Percentiles rank a stretch among this genome's conserved stretches.
phyloP scores from a whole-genome alignment of 1,140 invertebrate genomes.

The fruit fly (Drosophila melanogaster) region DNA sequence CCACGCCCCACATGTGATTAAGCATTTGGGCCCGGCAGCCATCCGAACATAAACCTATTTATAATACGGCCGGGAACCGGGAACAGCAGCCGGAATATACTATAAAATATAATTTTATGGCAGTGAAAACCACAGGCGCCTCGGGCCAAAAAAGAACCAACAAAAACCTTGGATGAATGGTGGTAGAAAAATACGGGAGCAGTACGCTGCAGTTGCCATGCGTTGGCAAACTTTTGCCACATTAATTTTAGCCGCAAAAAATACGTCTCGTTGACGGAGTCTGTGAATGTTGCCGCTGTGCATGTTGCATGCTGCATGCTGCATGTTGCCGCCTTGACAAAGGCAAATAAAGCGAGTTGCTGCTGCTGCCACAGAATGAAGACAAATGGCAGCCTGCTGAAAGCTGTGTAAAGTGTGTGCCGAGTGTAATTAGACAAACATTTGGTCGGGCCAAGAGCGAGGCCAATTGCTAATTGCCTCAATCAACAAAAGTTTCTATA shows the following conservation, averaged over 20 bases:
- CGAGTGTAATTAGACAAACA: slow-evolving; percentile 79
- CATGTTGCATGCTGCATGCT: slow-evolving; percentile 46
- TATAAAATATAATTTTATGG: slow-evolving; percentile 76
- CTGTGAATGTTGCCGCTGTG: slow-evolving; percentile 49
- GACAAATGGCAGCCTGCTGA: slow-evolving; percentile 78
- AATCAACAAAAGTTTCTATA: slow-evolving; percentile 67
- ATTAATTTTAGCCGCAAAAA: slow-evolving; percentile 70
- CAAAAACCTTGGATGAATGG: slow-evolving; percentile 33
- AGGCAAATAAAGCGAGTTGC: slow-evolving; percentile 66
- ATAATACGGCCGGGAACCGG: slow-evolving; percentile 39
- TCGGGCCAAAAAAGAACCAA: slow-evolving; percentile 40
- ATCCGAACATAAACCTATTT: slow-evolving; percentile 61
- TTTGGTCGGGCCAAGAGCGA: slow-evolving; percentile 61
- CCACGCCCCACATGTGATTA: slow-evolving; percentile 65
- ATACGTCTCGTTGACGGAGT: slow-evolving; percentile 48
- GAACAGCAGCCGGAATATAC: slow-evolving; percentile 49
- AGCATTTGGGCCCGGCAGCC: slow-evolving; percentile 56
- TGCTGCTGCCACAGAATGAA: slow-evolving; percentile 65
- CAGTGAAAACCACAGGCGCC: slow-evolving; percentile 60
- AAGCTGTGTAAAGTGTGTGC: slow-evolving; percentile 76
- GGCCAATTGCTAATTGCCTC: slow-evolving; percentile 80
- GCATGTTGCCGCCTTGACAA: slow-evolving; percentile 67
- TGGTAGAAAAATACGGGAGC: neutral
- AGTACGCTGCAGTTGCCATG: slow-evolving; percentile 37
- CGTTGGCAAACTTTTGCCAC: slow-evolving; percentile 69